Evolutionary conservation across 2,888 invertebrate genomes (phyloP).

Genomic region (Rapana venosa): DNA sequence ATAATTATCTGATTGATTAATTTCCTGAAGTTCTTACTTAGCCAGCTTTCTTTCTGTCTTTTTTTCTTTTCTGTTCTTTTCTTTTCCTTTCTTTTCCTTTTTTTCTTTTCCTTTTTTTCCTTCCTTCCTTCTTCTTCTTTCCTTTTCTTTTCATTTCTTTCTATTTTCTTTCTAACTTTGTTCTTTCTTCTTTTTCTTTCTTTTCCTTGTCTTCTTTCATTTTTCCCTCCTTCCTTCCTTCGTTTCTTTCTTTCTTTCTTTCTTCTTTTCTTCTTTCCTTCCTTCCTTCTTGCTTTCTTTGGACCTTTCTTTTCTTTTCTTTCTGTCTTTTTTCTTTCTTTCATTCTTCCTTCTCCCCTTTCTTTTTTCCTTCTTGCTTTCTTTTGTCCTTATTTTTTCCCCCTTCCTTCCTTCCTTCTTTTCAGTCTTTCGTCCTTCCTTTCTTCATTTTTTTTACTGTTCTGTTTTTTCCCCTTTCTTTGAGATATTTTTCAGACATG

Average conservation of each 20-base stretch:
- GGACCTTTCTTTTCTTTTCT: too few species aligned
- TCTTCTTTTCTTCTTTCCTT: not conserved
- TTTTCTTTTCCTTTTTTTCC: not conserved
- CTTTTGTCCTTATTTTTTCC: not conserved
- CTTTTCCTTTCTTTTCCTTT: not conserved
- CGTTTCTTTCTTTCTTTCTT: not conserved
- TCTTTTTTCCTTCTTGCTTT: not conserved
- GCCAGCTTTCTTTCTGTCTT: too few species aligned
- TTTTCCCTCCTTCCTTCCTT: not conserved
- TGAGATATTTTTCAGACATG: too few species aligned
- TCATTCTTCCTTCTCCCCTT: not conserved
- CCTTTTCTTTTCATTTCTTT: not conserved
- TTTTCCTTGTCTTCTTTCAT: too few species aligned
- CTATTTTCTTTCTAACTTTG: not conserved
- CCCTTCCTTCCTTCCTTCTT: not conserved
- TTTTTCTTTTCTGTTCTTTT: not conserved
- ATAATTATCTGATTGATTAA: too few species aligned
- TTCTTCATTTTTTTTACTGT: not conserved
- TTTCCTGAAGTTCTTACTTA: too few species aligned
- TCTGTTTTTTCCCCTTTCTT: too few species aligned
- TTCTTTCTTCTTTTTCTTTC: not conserved
- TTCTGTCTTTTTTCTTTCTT: too few species aligned
- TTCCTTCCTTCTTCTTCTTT: not conserved
- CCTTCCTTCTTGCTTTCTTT: not conserved
- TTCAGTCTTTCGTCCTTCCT: not conserved